Base-by-base conservation (phyloP, 2,888 invertebrate genomes). In the Augochlorella aurata region DNA sequence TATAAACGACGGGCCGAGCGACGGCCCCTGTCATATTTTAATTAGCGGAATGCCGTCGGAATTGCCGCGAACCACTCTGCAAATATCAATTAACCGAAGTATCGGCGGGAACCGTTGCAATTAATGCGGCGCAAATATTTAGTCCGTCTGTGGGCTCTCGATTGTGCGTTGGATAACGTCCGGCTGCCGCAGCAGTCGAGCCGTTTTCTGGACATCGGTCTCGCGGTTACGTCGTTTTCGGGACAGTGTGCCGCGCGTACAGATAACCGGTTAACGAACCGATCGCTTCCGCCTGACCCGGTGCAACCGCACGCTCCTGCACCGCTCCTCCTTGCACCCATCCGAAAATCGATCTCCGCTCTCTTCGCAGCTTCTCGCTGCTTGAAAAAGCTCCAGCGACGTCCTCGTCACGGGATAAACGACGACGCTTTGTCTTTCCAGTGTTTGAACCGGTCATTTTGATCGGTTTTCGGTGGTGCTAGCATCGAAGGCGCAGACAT, bases 41-140 rank as follows among this genome's bases (percentile, higher is more conserved):
- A 90, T 90, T 90, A 88, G 86, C 79, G 82, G 79, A 87, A 89
- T 83, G 84, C 85, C 87, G 73, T 83, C 87, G 87, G 82, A 90
- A 90, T 90, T 85, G 86, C 85, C 85, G 74, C 81, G 65, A 74
- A 76, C 81, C 83, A 81, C 81, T 88, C 72, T 79, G 89, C 84
- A 90, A 90, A 90, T 90, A 90, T 89, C 89, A 90, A 89, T 90
- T 90, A 90, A 88, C 76, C 79, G 79, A 87, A 89, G 88, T 88
- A 89, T 87, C 85, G 83, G 83, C 77, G 81, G 77, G 79, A 85
- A 75, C 78, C 84, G 84, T 52, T 81, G 85, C 83, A 84, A 87
- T 87, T 87, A 88, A 88, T 89, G 84, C 87, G 85, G 76, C 73
- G 87, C 86, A 89, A 91, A 90, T 90, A 90, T 90, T 90, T 88